Base-by-base conservation (phyloP, 2,797 vertebrate genomes). In the Mastacembelus armatus region DNA sequence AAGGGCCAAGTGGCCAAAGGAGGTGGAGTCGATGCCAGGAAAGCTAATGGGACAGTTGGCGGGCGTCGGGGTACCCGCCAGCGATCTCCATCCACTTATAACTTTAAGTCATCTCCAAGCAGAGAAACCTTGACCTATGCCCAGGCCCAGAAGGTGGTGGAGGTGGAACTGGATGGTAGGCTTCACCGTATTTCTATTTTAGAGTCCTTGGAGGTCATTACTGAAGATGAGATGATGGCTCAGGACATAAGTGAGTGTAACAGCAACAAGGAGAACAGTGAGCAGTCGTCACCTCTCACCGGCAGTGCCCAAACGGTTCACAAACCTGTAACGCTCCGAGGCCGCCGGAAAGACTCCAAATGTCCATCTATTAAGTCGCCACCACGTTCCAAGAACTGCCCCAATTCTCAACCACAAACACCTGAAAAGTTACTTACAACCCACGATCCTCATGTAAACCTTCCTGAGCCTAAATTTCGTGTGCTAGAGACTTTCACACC, bases 251-350 rank as follows among this genome's bases (percentile, higher is more conserved):
- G 92, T 0, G 98, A 99, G 84, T 98, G 96, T 89, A 99, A 98
- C 82, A 99, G 97, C 88, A 99, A 99, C 93, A 99, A 99, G 83
- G 97, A 99, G 73, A 99, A 99, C 89, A 98, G 95, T 0, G 96
- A 98, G 85, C 95, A 95, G 83, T 74, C 96, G 16, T 91, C 95
- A 2, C 88, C 93, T 50, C 90, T 94, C 45, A 83, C 94, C 59
- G 92, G 92, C 65, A 92, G 92, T 54, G 74, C 78, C 30, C 89
- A 81, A 65, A 92, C 92, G 1, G 90, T 91, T 32, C 96, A 95
- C 51, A 91, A 95, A 4, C 62, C 93, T 2, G 29, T 76, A 32
- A 92, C 91, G 24, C 94, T 96, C 54, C 90, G 95, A 79, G 94
- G 95, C 59, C 96, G 95, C 83, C 96, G 94, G 78, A 98, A 96